Base-by-base conservation (phyloP, 1,140 invertebrate species). In the Drosophila mojavensis region DNA sequence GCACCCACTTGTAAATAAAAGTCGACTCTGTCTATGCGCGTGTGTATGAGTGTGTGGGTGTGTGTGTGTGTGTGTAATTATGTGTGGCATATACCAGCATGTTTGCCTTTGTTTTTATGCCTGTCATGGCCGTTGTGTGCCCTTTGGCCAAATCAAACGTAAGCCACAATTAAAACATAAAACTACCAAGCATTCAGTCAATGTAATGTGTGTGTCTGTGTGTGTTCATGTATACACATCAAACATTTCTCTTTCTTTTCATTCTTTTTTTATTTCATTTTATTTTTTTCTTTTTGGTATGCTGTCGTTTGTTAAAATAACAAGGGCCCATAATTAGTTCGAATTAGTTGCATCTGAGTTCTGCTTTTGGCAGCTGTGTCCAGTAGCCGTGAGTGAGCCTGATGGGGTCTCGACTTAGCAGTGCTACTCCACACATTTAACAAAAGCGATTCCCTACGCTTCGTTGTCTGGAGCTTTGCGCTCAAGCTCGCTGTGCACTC, bases 151-250 rank as follows among this genome's bases (percentile, higher is more conserved):
- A 85, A 85, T 85, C 83, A 85, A 85, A 85, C 79, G 82, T 88
- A 88, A 88, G 82, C 83, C 83, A 88, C 82, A 85, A 85, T 85
- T 85, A 88, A 85, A 85, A 82, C 83, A 85, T 85, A 79, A 62
- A 62, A 58, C 67, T 60, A 13, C 67, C 67, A 59, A 68, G 51
- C 69, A 53, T 68, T 74, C 43, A 15, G 28, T 15, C 28, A 39
- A 30, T 24, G n/a, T 43, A 20, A 24, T n/a, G 24, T 24, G n/a
- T 47, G 20, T 68, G 41, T 56, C 28, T 36, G 20, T 53, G 33
- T 5, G 36, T 24, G 39, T 30, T 9, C 33, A 33, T 51, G 41
- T 65, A 67, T 75, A 78, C 79, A 86, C 70, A 85, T 85, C 79
- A 85, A 86, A 86, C 82, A 81, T 64, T 81, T 69, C 61, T 43